Conservation (phyloP, 2,888 invertebrate genomes). For the Galerucella calmariensis region DNA sequence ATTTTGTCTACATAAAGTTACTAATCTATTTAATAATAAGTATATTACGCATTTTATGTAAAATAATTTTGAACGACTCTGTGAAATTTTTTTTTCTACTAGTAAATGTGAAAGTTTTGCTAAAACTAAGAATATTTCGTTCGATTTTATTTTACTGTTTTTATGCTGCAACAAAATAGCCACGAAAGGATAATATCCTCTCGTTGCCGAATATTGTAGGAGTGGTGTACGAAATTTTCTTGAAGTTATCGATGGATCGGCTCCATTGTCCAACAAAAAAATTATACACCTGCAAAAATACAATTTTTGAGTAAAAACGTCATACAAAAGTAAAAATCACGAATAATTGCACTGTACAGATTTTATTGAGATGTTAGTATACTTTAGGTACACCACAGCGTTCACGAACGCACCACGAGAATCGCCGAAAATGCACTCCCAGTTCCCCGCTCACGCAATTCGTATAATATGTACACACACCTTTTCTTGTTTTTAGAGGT, state of each 20-base stretch:
- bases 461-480: too few species aligned
- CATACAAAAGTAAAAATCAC: not conserved
- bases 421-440: too few species aligned
- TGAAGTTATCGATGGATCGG: constrained; percentile 41
- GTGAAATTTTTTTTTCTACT: too few species aligned
- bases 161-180: constrained; percentile 47
- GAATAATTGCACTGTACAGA: too few species aligned
- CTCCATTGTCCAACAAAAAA: constrained; percentile 50
- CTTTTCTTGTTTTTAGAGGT: too few species aligned
- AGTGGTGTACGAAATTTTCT: constrained; percentile 43
- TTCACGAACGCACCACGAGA: too few species aligned
- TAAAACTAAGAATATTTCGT: constrained; percentile 44
- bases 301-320: not conserved
- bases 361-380: too few species aligned
- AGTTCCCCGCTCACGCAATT: too few species aligned
- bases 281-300: constrained; percentile 41
- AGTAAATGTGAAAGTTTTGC: constrained; percentile 28
- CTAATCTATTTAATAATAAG: constrained; percentile 45
- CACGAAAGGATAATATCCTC: constrained; percentile 51
- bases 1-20: constrained; percentile 17
- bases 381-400: too few species aligned
- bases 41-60: constrained; percentile 45
- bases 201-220: constrained; percentile 46
- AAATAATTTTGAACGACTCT: constrained; percentile 17
- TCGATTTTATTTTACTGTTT: constrained; percentile 36